Evolutionary conservation across 2,888 invertebrate genomes (phyloP), one percentile per base, ranked within the genome.

Genomic region (Drosophila nr. medialis): DNA sequence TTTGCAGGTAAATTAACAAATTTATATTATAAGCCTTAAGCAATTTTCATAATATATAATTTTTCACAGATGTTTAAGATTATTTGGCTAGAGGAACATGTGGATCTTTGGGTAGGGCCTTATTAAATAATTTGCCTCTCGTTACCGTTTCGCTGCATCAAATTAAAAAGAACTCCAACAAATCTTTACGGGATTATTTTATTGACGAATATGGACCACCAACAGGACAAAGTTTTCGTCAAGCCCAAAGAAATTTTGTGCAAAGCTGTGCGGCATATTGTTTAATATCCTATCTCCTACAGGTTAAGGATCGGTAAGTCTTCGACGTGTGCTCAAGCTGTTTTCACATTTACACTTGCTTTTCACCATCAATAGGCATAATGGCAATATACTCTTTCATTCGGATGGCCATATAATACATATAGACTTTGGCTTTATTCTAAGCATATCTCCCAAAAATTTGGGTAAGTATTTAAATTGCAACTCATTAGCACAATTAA

Each of bases 371-470:
- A 40, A 1, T 7, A 98, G 99, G 90, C 99, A 99, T 93, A 99
- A 99, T 93, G 99, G 99, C 21, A 99, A 99, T 93, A 99, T 99
- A 91, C 94, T 99, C 66, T 94, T 99, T 86, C 99, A 99, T 94
- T 97, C 97, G 83, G 97, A 98, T 91, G 99, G 99, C 11, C 99
- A 99, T 94, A 95, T 99, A 72, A 99, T 99, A 89, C 99, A 99
- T 93, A 99, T 99, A 86, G 99, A 99, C 94, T 99, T 99, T 93
- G 99, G 99, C 62, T 99, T 99, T 93, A 99, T 99, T 90, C 95
- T 99, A 75, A 99, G 99, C 30, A 30, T 30, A 30, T 8, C 30
- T 30, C 30, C 0, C 30, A 97, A 98, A 92, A 99, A 99, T 94
- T 95, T 99, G 81, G 99, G 93, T 93, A 80, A 69, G 83, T 77